phyloP scores from a whole-genome alignment of 1,140 invertebrate genomes.

The Neodiprion pinetum region DNA sequence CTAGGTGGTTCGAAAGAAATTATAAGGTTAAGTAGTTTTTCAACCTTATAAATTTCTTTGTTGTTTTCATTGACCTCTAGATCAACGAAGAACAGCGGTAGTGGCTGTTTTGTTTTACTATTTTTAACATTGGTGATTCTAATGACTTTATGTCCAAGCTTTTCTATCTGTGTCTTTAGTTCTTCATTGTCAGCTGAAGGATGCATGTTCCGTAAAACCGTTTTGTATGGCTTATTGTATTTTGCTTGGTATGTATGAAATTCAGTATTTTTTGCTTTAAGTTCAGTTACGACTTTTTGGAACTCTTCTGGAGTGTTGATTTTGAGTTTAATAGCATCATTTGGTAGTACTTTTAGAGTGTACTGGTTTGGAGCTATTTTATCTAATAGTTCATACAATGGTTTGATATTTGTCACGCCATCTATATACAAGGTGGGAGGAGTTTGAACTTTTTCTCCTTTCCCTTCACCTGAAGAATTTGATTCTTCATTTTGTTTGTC shows the following conservation, averaged over 20 bases:
- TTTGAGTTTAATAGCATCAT: conserved; percentile 8
- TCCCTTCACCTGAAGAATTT: too few species aligned
- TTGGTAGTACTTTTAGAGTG: background rate
- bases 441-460: too few species aligned
- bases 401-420: background rate
- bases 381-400: background rate
- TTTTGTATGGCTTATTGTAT: conserved; percentile 11
- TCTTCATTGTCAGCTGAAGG: background rate
- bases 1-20: conserved; percentile 41
- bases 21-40: conserved; percentile 36
- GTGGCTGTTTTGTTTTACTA: conserved; percentile 27
- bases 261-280: conserved; percentile 9
- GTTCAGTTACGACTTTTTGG: background rate
- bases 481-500: too few species aligned
- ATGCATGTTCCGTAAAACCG: conserved; percentile 17
- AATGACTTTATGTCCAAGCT: conserved; percentile 15
- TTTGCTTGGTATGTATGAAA: conserved; percentile 22
- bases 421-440: too few species aligned
- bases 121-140: conserved; percentile 15
- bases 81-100: conserved; percentile 47
- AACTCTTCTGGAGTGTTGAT: background rate
- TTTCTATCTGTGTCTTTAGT: conserved; percentile 12
- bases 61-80: conserved; percentile 43
- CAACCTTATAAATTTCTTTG: conserved; percentile 43
- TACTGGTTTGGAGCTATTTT: background rate